Conservation (phyloP, 2,113 vertebrate species). For the Chamaetylas fuelleborni region DNA sequence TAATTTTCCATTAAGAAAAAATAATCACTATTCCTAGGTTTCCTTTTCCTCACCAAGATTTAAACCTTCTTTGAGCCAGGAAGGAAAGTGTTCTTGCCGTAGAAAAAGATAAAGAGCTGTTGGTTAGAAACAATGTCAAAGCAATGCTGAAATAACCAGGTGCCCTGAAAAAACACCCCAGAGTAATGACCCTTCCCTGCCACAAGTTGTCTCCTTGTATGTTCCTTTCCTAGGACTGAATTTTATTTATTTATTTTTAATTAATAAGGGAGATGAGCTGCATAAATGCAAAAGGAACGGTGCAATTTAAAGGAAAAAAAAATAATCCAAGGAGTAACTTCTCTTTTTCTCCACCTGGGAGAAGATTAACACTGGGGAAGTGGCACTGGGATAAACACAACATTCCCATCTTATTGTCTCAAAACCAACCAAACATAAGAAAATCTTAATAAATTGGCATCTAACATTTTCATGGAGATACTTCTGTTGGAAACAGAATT, state of each 20-base stretch:
- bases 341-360: not conserved
- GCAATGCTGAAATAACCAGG: not conserved
- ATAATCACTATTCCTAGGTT: not conserved
- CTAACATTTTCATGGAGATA: not conserved
- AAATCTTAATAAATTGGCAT: not conserved
- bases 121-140: not conserved
- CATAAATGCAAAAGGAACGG: not conserved
- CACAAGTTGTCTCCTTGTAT: not conserved
- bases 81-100: not conserved
- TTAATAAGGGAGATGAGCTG: not conserved
- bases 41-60: not conserved
- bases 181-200: not conserved
- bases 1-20: conserved; percentile 23
- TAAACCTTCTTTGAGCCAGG: not conserved
- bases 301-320: not conserved
- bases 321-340: not conserved
- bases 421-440: not conserved
- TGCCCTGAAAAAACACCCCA: not conserved
- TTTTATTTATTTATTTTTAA: not conserved
- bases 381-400: not conserved
- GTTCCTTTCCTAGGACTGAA: not conserved
- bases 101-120: not conserved
- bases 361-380: not conserved
- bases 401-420: not conserved
- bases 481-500: not conserved